Base-by-base conservation (phyloP, 23 tunicate genomes). In the Styela plicata region DNA sequence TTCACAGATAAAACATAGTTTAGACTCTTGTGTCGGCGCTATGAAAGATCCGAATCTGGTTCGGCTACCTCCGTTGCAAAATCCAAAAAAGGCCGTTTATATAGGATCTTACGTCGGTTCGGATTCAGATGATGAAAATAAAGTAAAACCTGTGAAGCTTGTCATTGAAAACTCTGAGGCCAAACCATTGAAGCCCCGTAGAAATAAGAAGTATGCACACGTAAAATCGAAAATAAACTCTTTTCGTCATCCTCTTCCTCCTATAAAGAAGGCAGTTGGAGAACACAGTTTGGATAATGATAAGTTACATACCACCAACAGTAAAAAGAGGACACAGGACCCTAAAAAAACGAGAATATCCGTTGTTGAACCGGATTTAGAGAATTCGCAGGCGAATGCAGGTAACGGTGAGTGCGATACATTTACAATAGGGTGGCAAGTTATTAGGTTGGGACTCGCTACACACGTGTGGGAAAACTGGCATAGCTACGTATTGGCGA, bases 131-230 rank as follows among this genome's bases (percentile, higher is more conserved):
- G 81, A 44, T 20, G 81, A 53, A 25, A 76, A n/a, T 21, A 26
- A 44, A 0, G 57, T 44, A 44, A 44, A 7, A 5, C 1, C 64
- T 25, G 65, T 44, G 29, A 76, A 52, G 32, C 64, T 21, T 22
- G 31, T 21, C 18, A 76, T 0, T n/a, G 24, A 76, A 21, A 65
- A 29, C 21, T 17, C 26, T 28, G 22, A 10, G 20, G n/a, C 36
- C 17, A 1, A 13, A 27, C 33, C 17, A n/a, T 21, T 21, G 26
- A 76, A 53, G 64, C 52, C 18, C 28, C 81, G 81, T 27, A 18
- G 27, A 13, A 76, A 76, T 53, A 36, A 44, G 81, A 76, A 76
- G 53, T 76, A 76, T 44, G 81, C 81, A 7, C 81, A 76, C 65
- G 66, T 76, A 10, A 76, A 76, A 53, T 76, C 81, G 17, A 76